Base-by-base conservation (phyloP, 1,140 invertebrate genomes). In the Papilio helenus region DNA sequence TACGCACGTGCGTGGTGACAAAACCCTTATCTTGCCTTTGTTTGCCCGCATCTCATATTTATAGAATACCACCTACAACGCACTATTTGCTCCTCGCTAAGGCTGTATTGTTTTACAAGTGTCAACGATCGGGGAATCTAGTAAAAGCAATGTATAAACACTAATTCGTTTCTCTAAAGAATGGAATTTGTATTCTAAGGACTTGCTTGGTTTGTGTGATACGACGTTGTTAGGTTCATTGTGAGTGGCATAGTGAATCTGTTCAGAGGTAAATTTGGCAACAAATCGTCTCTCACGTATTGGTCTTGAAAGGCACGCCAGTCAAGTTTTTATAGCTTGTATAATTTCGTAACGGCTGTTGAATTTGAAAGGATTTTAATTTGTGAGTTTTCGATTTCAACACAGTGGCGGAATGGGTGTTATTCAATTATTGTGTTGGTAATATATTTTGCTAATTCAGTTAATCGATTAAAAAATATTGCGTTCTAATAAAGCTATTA, bases 1-100 rank as follows among this genome's bases (percentile, higher is more conserved):
- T 79, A 87, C 83, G 84, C 88, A 89, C 89, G 87, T 91, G 86
- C 83, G 80, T 87, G 71, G 82, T 80, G 80, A 87, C 83, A 88
- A 85, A 86, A 83, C 82, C 65, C 83, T 90, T 88, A 88, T 92
- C 84, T 85, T 79, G 55, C 58, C 82, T 85, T 86, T 84, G 79
- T 89, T 81, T 86, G 81, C 84, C 84, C 81, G 79, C 55, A 68
- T 79, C 79, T 80, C 71, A 65, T 89, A 84, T 87, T 86, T 84
- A 77, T 58, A 42, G 44, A 65, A 77, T 65, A 65, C 58, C 51
- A 65, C 55, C 58, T 65, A 77, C 55, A 65, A 65, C 34, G 29
- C 39, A 77, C 76, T 77, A 77, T 65, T 77, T 65, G 55, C 61
- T 65, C 76, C 55, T 58, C 34, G 76, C 39, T 77, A 26, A 61